phyloP scores from a whole-genome alignment of 2,888 invertebrate genomes.

The Oligia fasciuncula region DNA sequence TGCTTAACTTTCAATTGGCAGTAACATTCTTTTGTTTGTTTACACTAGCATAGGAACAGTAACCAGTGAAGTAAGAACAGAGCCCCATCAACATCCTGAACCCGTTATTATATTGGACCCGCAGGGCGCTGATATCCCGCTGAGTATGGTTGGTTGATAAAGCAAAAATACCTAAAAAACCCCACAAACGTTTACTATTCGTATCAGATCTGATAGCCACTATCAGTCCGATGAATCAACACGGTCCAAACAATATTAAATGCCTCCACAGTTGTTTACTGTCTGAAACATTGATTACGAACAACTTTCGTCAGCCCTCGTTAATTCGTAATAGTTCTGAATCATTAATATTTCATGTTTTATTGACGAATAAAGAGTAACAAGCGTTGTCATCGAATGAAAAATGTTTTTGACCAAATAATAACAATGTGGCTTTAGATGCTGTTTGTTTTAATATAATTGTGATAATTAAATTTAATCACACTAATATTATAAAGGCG shows the following conservation, averaged over 20 bases:
- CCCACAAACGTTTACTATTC: background rate
- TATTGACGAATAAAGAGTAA: slow-evolving; percentile 43
- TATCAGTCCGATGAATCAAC: slow-evolving; percentile 26
- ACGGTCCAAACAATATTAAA: slow-evolving; percentile 28
- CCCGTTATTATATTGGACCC: too few species aligned
- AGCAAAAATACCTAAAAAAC: background rate
- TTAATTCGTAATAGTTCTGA: slow-evolving; percentile 38
- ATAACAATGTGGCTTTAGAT: background rate
- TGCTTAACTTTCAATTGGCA: background rate
- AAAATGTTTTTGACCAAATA: slow-evolving; percentile 17
- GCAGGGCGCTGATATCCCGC: too few species aligned
- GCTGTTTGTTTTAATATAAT: background rate
- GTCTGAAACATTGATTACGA: slow-evolving; percentile 31
- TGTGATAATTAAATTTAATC: background rate
- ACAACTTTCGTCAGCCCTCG: slow-evolving; percentile 28
- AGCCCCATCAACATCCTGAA: too few species aligned
- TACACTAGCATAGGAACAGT: too few species aligned
- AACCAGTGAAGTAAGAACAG: background rate
- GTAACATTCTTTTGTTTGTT: background rate
- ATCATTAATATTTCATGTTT: slow-evolving; percentile 39
- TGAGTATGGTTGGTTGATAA: background rate
- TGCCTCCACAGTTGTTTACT: background rate
- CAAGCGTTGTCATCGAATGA: background rate
- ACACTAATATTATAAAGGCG: too few species aligned
- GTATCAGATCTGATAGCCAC: background rate